Conservation (phyloP, 2,113 vertebrate species). For the Eclectus roratus region DNA sequence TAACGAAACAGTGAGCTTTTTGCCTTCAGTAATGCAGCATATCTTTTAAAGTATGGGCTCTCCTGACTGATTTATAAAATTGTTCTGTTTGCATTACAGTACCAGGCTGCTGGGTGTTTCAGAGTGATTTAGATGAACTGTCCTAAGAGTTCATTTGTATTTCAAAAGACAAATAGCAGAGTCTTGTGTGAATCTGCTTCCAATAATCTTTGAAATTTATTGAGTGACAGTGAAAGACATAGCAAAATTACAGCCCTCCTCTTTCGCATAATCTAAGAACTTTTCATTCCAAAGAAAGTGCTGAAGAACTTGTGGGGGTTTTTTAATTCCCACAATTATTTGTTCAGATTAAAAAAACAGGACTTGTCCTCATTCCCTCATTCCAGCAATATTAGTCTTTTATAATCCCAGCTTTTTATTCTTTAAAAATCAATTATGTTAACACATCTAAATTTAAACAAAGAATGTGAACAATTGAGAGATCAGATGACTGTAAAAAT, state of each 20-base stretch:
- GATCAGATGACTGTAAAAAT: constrained; percentile 3
- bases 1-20: constrained; percentile 58
- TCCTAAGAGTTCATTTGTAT: constrained; percentile 37
- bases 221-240: constrained; percentile 48
- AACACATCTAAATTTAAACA: constrained; percentile 11
- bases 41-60: constrained; percentile 57
- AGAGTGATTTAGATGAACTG: constrained; percentile 66
- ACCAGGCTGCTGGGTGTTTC: constrained; percentile 31
- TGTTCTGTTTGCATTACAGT: constrained; percentile 44
- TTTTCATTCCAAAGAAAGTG: constrained; percentile 26
- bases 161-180: constrained; percentile 61
- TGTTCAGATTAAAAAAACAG: neutral
- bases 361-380: neutral
- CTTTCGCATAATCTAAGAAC: constrained; percentile 38
- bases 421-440: neutral
- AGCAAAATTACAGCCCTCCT: constrained; percentile 16
- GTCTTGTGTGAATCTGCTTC: constrained; percentile 48
- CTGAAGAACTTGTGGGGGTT: neutral
- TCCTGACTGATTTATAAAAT: constrained; percentile 64
- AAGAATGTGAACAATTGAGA: neutral
- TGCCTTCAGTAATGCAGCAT: constrained; percentile 33
- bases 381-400: constrained; percentile 6
- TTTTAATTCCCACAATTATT: constrained; percentile 45
- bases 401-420: neutral
- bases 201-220: constrained; percentile 65